phyloP scores from a whole-genome alignment of 2,888 invertebrate species.

The Platyscelio sp. region DNA sequence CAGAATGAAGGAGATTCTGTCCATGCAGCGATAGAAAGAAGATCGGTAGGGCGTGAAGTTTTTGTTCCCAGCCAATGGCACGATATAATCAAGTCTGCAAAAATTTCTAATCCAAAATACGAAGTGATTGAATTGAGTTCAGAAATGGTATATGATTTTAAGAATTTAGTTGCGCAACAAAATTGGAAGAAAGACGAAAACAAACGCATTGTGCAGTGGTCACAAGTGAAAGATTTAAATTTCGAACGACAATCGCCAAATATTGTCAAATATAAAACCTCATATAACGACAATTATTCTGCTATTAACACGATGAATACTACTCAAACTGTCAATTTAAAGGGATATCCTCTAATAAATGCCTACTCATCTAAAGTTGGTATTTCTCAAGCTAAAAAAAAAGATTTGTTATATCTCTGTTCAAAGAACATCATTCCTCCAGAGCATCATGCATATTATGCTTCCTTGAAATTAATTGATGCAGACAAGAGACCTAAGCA shows the following conservation, averaged over 20 bases:
- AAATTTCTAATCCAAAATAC: conserved; percentile 38
- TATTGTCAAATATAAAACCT: conserved; percentile 19
- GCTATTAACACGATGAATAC: background rate
- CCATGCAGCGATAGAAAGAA: conserved; percentile 44
- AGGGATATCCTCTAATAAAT: background rate
- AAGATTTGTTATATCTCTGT: conserved; percentile 29
- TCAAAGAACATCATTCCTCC: conserved; percentile 36
- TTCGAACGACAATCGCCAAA: conserved; percentile 22
- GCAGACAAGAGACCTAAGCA: background rate
- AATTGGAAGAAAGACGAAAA: conserved; percentile 45
- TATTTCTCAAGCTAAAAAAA: conserved; percentile 18
- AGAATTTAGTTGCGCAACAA: conserved; percentile 45
- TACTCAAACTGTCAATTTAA: background rate
- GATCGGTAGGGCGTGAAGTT: background rate
- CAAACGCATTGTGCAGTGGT: conserved; percentile 31
- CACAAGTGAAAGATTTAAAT: conserved; percentile 21
- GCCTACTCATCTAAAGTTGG: conserved; percentile 27
- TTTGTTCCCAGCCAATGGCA: conserved; percentile 25
- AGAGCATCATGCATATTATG: conserved; percentile 18
- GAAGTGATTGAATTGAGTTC: conserved; percentile 30
- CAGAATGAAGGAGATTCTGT: conserved; percentile 70
- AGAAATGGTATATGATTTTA: conserved; percentile 40
- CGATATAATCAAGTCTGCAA: conserved; percentile 37
- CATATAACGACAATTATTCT: conserved; percentile 7
- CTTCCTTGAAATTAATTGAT: conserved; percentile 8